Evolutionary conservation across 2,888 invertebrate genomes (phyloP), one percentile per base, ranked within the genome.

Genomic region (Cerastis rubricosa): DNA sequence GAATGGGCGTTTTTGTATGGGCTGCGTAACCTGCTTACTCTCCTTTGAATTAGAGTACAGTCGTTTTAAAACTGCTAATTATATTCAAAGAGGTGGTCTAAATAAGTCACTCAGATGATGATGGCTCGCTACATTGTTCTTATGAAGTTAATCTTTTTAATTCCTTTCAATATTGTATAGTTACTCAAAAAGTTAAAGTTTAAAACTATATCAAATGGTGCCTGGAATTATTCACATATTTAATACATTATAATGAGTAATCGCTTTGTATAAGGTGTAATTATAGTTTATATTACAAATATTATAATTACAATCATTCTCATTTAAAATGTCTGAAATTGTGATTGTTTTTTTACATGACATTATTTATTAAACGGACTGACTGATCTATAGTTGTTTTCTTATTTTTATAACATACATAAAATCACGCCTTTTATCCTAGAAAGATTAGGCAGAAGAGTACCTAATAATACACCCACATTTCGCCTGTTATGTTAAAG

Each of bases 291-390:
- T 84, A 84, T 85, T 78, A 76, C 59, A 74, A 77, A 77, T 83
- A 78, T 81, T 87, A 88, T 90, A 70, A 83, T 86, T 83, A 76
- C 89, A 90, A 86, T 90, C 86, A 87, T 90, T 84, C 77, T 88
- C 76, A 81, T 88, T 77, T 88, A 88, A 85, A 72, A 77, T 83
- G 72, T 81, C 87, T 89, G 86, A 87, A 83, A 89, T 88, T 91
- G 88, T 90, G 87, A 91, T 90, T 90, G 91, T 87, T 91, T 93
- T 92, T 95, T 93, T 94, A 95, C 94, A 95, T 96, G 95, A 95
- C 95, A 95, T 93, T 92, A 94, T 94, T 94, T 95, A 96, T 94
- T 95, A 94, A 95, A 95, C 91, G 94, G 93, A 95, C 94, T 94
- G 96, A 96, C 92, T 95, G 92, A 93, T 92, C 59, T 82, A 67